Base-by-base conservation (phyloP, 1,140 invertebrate species). In the Cydia amplana region DNA sequence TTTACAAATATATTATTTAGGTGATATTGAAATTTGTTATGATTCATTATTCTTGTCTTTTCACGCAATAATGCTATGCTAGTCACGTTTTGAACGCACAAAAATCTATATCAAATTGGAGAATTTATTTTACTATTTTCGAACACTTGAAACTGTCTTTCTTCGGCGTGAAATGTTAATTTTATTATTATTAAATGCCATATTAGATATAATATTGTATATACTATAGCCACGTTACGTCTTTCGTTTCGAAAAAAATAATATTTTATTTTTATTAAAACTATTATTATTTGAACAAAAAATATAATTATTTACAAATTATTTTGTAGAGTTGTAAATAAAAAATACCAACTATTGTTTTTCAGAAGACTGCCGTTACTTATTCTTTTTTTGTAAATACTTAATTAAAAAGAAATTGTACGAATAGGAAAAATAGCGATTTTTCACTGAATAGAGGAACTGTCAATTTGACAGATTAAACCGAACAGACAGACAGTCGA, bases 61-160 rank as follows among this genome's bases (percentile, higher is more conserved):
- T 89, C 89, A 86, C 79, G 91, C 91, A 92, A 92, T 92, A 92
- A 88, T 87, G 91, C 85, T 88, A 92, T 92, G 91, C 91, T 92
- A 92, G 91, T 92, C 91, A 92, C 85, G 81, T 87, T 90, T 87
- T 84, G 80, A 89, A 86, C 90, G 87, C 88, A 89, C 89, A 89
- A 87, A 84, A 72, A 79, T 80, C 85, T 85, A 80, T 81, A 77
- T 75, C 65, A 77, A 77, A 76, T 78, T 79, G 86, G 83, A 82
- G 87, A 87, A 88, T 86, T 83, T 74, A 78, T 83, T 83, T 82
- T 84, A 85, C 85, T 83, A 83, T 78, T 77, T 80, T 80, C 60
- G 43, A 81, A 77, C 76, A 36, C 78, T 23, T 84, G 74, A 77
- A 75, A 73, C 80, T 80, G 67, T 75, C 79, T 79, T 46, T 84